These are phyloP conservation scores for Apodemia mormo DNA, from an alignment of 2,888 invertebrate genomes.

Conservation along the genomic window DNA sequence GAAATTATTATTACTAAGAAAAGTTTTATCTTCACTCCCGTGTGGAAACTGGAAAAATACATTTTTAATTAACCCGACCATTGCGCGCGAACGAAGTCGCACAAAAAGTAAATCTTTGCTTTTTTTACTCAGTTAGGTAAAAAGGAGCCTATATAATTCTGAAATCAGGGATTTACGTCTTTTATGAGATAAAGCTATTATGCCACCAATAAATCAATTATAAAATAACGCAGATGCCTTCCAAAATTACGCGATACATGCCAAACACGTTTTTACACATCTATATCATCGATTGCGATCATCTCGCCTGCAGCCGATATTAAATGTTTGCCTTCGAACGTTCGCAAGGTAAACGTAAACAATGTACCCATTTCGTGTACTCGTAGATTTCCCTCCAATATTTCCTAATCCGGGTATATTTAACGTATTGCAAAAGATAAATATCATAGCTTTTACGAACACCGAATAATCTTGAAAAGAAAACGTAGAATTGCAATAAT, in stretches of 20 bases:
- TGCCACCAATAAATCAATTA: neutral
- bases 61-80: too few relatives aligned
- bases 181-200: neutral
- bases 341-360: slow-evolving; percentile 69
- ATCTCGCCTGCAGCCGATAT: slow-evolving; percentile 45
- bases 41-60: too few relatives aligned
- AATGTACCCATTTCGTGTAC: slow-evolving; percentile 32
- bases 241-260: neutral
- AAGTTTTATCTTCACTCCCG: too few relatives aligned
- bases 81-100: too few relatives aligned
- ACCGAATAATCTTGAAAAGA: neutral
- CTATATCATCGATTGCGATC: slow-evolving; percentile 26
- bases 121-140: too few relatives aligned
- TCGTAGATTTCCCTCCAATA: slow-evolving; percentile 51
- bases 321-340: slow-evolving; percentile 59
- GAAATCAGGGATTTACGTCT: too few relatives aligned
- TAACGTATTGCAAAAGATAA: slow-evolving; percentile 13
- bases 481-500: slow-evolving; percentile 13
- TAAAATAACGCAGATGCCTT: slow-evolving; percentile 8
- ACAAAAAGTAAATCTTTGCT: too few relatives aligned
- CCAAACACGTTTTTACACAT: slow-evolving; percentile 20
- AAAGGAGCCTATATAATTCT: too few relatives aligned
- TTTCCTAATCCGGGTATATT: slow-evolving; percentile 46
- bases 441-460: slow-evolving; percentile 13
- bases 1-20: too few relatives aligned